phyloP scores from a whole-genome alignment of 1,140 invertebrate species.

The Pantala flavescens region DNA sequence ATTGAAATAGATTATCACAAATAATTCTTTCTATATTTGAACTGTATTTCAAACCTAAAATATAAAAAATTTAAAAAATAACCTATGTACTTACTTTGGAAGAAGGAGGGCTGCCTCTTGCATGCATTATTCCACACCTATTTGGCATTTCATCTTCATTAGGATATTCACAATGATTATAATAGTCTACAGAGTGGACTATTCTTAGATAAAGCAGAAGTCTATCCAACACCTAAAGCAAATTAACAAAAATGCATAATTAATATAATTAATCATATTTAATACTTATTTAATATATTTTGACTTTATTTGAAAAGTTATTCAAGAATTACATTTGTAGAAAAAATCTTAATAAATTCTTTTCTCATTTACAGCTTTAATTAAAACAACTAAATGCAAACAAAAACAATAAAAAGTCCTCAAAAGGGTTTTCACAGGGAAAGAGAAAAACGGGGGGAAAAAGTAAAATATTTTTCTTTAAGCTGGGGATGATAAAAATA shows the following conservation, averaged over 20 bases:
- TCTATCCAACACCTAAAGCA: conserved; percentile 55
- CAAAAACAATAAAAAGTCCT: not conserved
- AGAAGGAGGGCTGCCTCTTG: conserved; percentile 72
- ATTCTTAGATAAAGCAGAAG: conserved; percentile 89
- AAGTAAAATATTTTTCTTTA: not conserved
- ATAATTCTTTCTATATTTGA: too few relatives aligned
- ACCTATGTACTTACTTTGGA: conserved; percentile 49
- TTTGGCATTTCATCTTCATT: conserved; percentile 99
- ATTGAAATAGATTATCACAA: not conserved
- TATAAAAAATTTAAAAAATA: not conserved
- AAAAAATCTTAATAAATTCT: too few relatives aligned
- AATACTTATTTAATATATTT: too few relatives aligned
- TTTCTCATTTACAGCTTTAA: too few relatives aligned
- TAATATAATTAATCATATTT: too few relatives aligned
- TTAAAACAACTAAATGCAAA: conserved; percentile 11
- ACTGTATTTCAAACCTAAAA: not conserved
- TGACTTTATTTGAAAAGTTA: too few relatives aligned
- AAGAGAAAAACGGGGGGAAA: not conserved
- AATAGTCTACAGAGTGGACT: conserved; percentile 98
- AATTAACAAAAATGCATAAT: conserved; percentile 17
- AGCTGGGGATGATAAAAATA: too few relatives aligned
- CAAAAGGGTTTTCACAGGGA: too few relatives aligned
- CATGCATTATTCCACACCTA: conserved; percentile 95
- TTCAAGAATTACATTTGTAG: too few relatives aligned
- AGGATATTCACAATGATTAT: conserved; percentile 97